Base-by-base conservation (phyloP, 1,140 invertebrate species). In the Drosophila eugracilis region DNA sequence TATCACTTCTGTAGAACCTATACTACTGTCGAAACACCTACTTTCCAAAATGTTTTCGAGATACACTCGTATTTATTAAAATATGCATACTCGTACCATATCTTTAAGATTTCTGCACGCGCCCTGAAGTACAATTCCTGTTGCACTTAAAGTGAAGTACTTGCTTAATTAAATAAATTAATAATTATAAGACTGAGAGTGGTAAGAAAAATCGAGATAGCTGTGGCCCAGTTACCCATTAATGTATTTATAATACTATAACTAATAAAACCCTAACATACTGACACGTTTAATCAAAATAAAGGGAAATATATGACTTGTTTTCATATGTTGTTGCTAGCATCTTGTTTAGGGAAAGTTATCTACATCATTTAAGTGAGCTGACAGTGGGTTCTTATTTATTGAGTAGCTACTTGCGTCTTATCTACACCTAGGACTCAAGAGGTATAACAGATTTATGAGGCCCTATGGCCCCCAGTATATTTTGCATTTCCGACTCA, bases 401-500 rank as follows among this genome's bases (percentile, higher is more conserved):
- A 45, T 45, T 24, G n/a, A 26, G 9, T n/a, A 26, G 22, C 19
- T 1, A 4, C n/a, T 1, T 4, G n/a, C 1, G 2, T 9, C 42
- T 45, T 45, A 45, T 45, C 42, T 9, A 4, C 15, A 26, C 42
- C 5, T 45, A n/a, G n/a, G 14, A 9, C 42, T 24, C 2, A 24
- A 24, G 21, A 3, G 12, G 42, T 26, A 26, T 7, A 24, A 7
- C 15, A 14, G 42, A 45, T 45, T 45, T 45, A 45, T 24, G 21
- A 14, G n/a, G 6, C 6, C 6, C n/a, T 15, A 14, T 5, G 7
- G 22, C 1, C 6, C 22, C n/a, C 42, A 45, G 42, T 45, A 45
- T 45, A 45, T 45, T 45, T 45, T 45, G 42, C 42, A 45, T 26
- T 45, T 45, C 42, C 42, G n/a, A 45, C 3, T 3, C 15, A 7